phyloP scores from a whole-genome alignment of 1,140 invertebrate species.

The Leptopilina boulardi region DNA sequence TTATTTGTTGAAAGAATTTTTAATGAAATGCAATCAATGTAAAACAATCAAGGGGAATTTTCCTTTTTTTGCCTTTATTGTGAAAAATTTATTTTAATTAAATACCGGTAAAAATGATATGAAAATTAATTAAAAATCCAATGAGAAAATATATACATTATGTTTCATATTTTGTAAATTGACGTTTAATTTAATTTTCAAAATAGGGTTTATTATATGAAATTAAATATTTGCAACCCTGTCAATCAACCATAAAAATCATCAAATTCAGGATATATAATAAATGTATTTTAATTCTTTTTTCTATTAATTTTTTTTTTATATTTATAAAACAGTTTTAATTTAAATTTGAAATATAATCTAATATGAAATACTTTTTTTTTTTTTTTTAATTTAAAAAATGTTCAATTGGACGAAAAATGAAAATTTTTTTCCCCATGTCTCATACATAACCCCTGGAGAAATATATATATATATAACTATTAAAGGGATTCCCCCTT shows the following conservation, averaged over 20 bases:
- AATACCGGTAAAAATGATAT: neutral
- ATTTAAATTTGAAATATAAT: too few relatives aligned
- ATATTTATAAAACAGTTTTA: neutral
- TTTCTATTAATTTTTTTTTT: neutral
- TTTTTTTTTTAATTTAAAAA: too few relatives aligned
- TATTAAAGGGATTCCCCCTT: too few relatives aligned
- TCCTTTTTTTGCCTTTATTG: too few relatives aligned
- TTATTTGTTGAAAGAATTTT: too few relatives aligned
- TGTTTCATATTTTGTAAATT: neutral
- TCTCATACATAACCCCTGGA: too few relatives aligned
- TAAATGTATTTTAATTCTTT: neutral
- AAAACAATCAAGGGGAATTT: neutral
- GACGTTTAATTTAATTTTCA: slow-evolving; percentile 13
- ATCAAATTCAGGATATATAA: neutral
- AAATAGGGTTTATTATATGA: neutral
- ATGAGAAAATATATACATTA: neutral
- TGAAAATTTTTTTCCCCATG: too few relatives aligned
- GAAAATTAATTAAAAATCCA: neutral
- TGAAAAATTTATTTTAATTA: neutral
- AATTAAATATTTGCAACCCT: neutral
- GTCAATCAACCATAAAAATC: neutral
- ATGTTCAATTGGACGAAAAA: too few relatives aligned
- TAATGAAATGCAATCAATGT: too few relatives aligned
- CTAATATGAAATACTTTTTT: too few relatives aligned
- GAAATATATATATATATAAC: too few relatives aligned